A percentile compares a stretch with the other conserved stretches of the same genome.
Conservation (phyloP, 2,113 vertebrate genomes). For the Elanus axillaris region DNA sequence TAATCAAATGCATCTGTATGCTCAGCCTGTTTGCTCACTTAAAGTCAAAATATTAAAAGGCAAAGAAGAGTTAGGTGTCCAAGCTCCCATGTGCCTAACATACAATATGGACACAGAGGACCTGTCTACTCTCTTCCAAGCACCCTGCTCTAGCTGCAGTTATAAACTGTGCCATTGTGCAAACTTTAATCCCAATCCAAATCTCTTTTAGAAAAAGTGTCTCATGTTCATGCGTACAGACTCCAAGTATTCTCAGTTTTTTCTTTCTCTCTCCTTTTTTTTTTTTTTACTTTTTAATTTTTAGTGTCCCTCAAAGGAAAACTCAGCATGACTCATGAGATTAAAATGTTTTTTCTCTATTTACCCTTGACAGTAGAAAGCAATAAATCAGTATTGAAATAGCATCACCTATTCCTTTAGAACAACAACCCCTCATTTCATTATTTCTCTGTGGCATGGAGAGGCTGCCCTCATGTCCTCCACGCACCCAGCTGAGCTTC, state of each 20-base stretch:
- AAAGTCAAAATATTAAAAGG: background rate
- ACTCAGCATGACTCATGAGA: background rate
- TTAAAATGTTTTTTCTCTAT: background rate
- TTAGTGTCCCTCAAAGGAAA: background rate
- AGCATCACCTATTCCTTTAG: background rate
- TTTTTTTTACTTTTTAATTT: background rate
- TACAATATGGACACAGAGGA: background rate
- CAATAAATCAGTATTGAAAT: background rate
- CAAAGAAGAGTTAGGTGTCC: background rate
- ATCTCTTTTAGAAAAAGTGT: background rate
- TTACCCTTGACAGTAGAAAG: background rate
- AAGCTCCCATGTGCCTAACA: background rate
- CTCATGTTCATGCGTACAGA: background rate
- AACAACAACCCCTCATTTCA: fast-evolving
- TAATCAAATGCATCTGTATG: slow-evolving; percentile 36
- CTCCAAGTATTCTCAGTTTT: background rate
- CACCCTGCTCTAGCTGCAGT: background rate
- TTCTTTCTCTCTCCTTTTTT: background rate
- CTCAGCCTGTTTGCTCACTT: background rate
- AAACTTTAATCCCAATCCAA: background rate
- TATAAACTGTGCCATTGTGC: background rate
- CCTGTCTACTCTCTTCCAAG: background rate
- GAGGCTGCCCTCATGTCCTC: background rate
- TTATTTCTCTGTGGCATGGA: background rate
- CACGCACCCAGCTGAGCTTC: background rate